Evolutionary conservation across 2,797 vertebrate species (phyloP).

Genomic region (Sebastes miniatus): DNA sequence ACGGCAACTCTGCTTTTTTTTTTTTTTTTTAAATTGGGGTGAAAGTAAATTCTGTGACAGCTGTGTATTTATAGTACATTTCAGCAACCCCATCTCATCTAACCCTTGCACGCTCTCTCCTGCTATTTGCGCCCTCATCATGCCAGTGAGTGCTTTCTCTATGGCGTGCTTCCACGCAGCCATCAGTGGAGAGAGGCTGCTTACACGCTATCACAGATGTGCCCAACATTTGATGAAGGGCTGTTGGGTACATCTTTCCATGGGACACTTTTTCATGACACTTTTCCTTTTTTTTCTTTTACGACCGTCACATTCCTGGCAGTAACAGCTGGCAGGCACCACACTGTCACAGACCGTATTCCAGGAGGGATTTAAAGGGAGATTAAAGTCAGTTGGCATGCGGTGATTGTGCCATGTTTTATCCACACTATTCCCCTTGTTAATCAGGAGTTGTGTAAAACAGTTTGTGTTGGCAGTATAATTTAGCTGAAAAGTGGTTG

Average conservation of each 20-base stretch:
- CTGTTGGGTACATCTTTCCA: constrained; percentile 17
- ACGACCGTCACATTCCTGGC: constrained; percentile 1
- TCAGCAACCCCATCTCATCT: background rate
- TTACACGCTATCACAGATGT: constrained; percentile 14
- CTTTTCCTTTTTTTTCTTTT: background rate
- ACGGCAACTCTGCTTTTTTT: background rate
- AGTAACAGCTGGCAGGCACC: constrained; percentile 34
- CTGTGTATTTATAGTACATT: constrained; percentile 26
- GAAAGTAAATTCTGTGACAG: constrained; percentile 30
- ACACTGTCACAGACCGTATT: constrained; percentile 5
- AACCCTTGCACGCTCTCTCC: background rate
- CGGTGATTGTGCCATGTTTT: background rate
- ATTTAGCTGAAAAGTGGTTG: constrained; percentile 19
- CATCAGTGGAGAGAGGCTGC: background rate
- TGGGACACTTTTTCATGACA: background rate
- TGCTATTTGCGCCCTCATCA: background rate
- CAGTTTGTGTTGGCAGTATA: constrained; percentile 12
- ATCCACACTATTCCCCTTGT: constrained; percentile 4
- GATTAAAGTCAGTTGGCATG: constrained; percentile 38
- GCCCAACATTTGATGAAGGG: constrained; percentile 14
- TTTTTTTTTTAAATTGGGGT: constrained; percentile 7
- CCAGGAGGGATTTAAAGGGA: constrained; percentile 37
- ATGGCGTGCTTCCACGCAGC: background rate
- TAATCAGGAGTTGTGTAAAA: constrained; percentile 15
- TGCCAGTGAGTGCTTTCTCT: constrained; percentile 5